phyloP scores from a whole-genome alignment of 2,797 vertebrate genomes.

The Naso thynnoides region DNA sequence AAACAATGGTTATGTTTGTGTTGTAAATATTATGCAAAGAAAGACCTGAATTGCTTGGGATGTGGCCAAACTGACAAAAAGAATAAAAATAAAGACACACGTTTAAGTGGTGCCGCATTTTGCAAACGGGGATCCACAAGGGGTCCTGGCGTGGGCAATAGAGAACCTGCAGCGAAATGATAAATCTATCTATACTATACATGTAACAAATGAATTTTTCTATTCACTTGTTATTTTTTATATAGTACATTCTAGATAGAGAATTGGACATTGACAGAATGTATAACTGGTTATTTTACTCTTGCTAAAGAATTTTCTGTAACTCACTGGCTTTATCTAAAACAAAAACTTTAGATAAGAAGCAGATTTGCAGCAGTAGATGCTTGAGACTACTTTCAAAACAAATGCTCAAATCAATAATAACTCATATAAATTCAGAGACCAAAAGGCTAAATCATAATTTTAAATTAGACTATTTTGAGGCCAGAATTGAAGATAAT shows the following conservation, averaged over 20 bases:
- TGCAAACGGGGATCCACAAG: slow-evolving; percentile 11
- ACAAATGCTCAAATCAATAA: neutral
- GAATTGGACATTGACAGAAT: slow-evolving; percentile 1
- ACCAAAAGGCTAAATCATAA: neutral
- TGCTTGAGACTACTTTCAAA: neutral
- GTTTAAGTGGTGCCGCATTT: neutral
- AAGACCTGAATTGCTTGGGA: neutral
- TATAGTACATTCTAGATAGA: neutral
- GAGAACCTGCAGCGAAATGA: slow-evolving; percentile 2
- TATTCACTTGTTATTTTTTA: slow-evolving; percentile 23
- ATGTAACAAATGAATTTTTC: slow-evolving; percentile 30
- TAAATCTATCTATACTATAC: no score
- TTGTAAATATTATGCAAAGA: neutral
- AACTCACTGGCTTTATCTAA: neutral
- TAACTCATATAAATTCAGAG: neutral
- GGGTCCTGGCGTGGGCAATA: neutral
- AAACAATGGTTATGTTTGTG: neutral
- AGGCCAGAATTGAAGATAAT: no score
- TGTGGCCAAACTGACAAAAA: neutral
- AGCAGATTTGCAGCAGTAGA: neutral
- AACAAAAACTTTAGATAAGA: neutral
- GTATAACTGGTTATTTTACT: slow-evolving; percentile 12
- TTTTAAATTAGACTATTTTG: slow-evolving; percentile 5
- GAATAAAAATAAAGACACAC: neutral
- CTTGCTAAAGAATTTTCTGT: neutral